Evolutionary conservation across 1,140 invertebrate species (phyloP).

Genomic region (Apolygus lucorum): DNA sequence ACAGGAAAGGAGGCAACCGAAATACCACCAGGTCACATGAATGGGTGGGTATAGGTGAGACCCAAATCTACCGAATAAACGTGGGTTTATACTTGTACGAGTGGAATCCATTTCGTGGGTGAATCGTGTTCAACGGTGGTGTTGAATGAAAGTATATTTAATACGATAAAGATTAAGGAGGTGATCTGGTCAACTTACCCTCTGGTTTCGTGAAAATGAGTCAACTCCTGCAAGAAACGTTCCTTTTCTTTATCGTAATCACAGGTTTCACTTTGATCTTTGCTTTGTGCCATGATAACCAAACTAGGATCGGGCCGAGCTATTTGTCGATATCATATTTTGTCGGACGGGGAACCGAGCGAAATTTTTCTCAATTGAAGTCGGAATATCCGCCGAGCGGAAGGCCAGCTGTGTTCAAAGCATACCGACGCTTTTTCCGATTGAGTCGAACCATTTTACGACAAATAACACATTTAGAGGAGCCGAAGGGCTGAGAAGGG

Average conservation of each 20-base stretch:
- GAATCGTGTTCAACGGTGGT: no score
- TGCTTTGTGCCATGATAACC: background rate
- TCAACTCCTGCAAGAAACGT: constrained; percentile 66
- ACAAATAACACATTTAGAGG: background rate
- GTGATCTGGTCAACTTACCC: constrained; percentile 68
- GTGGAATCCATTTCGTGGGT: no score
- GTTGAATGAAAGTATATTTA: background rate
- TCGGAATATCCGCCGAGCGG: background rate
- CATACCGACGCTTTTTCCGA: background rate
- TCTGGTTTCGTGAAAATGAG: constrained; percentile 72
- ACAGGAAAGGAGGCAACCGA: no score
- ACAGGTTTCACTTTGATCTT: background rate
- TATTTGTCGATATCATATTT: background rate
- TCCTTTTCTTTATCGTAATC: constrained; percentile 30
- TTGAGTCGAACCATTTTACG: background rate
- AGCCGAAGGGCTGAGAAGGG: background rate
- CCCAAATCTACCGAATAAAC: background rate
- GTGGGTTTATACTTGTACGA: background rate
- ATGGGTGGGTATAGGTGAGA: no score
- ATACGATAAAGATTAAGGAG: no score
- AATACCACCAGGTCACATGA: no score
- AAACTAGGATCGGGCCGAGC: no score
- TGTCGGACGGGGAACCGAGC: background rate
- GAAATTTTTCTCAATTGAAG: background rate
- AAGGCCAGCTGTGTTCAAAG: background rate